Percentiles rank a stretch among this genome's conserved stretches.
These are phyloP conservation scores for Nomia melanderi DNA, from an alignment of 1,140 invertebrate species.

Conservation along the genomic window DNA sequence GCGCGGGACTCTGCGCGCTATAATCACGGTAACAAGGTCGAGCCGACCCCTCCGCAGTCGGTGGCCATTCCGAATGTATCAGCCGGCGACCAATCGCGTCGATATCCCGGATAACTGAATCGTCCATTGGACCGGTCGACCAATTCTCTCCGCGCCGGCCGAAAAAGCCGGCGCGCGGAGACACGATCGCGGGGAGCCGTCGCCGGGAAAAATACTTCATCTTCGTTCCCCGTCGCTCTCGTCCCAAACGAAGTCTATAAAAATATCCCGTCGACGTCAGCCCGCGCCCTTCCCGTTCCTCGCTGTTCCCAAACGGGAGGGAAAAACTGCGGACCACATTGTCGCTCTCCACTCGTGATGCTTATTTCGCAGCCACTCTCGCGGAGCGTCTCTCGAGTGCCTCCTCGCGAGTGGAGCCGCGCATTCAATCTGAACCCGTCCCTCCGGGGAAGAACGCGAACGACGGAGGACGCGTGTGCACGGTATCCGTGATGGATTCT, in stretches of 20 bases:
- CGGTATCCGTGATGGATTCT: neutral
- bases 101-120: neutral
- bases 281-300: neutral
- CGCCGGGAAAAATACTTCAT: too few relatives aligned
- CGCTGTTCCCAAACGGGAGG: neutral
- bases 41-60: neutral
- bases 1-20: neutral
- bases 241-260: neutral
- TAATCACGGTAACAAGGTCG: neutral
- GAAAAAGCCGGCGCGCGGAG: too few relatives aligned
- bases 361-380: slow-evolving; percentile 61
- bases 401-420: slow-evolving; percentile 29
- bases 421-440: slow-evolving; percentile 55
- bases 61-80: neutral
- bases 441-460: neutral
- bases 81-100: neutral
- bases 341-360: slow-evolving; percentile 48
- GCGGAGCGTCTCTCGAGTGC: slow-evolving; percentile 40
- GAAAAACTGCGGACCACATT: slow-evolving; percentile 22
- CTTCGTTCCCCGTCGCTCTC: too few relatives aligned
- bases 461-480: neutral
- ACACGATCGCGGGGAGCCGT: too few relatives aligned
- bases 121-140: neutral
- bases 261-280: neutral
- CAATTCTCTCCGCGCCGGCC: too few relatives aligned